Percentiles rank a stretch among this genome's conserved stretches.
These are phyloP conservation scores for Amphiprion clarkii DNA, from an alignment of 2,797 vertebrate species.

Conservation along the genomic window DNA sequence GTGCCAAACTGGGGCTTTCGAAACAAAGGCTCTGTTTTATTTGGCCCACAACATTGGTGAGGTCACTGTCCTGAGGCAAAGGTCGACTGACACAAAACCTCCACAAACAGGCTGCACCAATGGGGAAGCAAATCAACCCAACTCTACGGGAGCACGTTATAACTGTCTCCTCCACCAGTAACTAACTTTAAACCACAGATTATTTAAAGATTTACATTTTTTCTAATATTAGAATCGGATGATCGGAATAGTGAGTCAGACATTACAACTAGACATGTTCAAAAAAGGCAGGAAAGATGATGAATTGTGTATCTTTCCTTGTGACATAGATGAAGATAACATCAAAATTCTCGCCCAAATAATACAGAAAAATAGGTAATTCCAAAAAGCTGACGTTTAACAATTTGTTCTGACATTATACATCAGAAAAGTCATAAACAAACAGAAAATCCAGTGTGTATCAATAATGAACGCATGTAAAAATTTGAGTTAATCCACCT, in stretches of 20 bases:
- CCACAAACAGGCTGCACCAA: slow-evolving; percentile 4
- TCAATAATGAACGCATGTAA: too few species aligned
- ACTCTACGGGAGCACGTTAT: background rate
- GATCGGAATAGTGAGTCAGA: background rate
- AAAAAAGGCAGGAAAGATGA: too few species aligned
- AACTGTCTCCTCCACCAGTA: slow-evolving; percentile 1
- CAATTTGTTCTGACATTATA: too few species aligned
- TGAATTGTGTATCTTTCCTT: too few species aligned
- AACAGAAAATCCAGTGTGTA: too few species aligned
- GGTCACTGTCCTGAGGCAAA: slow-evolving; percentile 24
- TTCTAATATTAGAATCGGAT: background rate
- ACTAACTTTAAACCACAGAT: background rate
- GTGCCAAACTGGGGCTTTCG: slow-evolving; percentile 26
- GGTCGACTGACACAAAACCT: slow-evolving; percentile 29
- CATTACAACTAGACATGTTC: too few species aligned
- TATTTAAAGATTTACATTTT: background rate
- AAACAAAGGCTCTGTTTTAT: slow-evolving; percentile 59
- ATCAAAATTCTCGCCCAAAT: too few species aligned
- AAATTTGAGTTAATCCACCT: too few species aligned
- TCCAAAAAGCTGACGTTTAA: too few species aligned
- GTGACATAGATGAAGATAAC: too few species aligned
- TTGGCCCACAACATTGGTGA: slow-evolving; percentile 29
- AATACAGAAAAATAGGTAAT: too few species aligned
- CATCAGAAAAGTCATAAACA: too few species aligned
- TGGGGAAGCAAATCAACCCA: background rate